Conservation (phyloP, 53 echinoderm and acorn worm species). For the Patiria pectinifera region DNA sequence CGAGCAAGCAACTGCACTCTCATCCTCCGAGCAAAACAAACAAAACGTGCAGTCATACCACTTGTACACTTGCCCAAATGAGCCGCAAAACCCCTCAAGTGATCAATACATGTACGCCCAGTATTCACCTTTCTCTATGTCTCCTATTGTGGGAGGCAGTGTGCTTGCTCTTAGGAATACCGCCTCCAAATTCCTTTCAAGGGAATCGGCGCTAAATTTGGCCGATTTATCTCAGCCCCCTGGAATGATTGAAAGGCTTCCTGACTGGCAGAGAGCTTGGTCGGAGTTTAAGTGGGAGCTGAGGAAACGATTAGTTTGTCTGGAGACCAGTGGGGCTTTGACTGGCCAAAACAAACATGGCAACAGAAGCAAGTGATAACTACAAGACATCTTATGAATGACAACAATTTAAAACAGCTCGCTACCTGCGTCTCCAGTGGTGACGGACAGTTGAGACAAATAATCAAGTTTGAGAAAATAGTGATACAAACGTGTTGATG, state of each 20-base stretch:
- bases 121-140: background rate
- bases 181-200: background rate
- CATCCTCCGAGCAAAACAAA: background rate
- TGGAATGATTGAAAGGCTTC: constrained; percentile 5
- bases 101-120: constrained; percentile 8
- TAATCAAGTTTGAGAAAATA: too few species aligned
- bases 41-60: background rate
- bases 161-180: background rate
- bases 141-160: background rate
- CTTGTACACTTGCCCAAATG: background rate
- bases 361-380: background rate
- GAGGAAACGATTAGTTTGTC: background rate
- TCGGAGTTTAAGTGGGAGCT: background rate
- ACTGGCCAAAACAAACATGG: background rate
- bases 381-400: background rate
- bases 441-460: too few species aligned
- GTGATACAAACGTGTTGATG: too few species aligned
- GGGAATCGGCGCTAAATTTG: background rate
- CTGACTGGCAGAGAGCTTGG: background rate
- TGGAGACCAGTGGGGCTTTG: background rate
- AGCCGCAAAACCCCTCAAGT: background rate
- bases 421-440: background rate
- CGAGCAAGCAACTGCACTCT: background rate
- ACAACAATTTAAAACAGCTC: background rate
- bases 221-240: background rate